Evolutionary conservation across 2,888 invertebrate genomes (phyloP).

Genomic region (Glomeris marginata): DNA sequence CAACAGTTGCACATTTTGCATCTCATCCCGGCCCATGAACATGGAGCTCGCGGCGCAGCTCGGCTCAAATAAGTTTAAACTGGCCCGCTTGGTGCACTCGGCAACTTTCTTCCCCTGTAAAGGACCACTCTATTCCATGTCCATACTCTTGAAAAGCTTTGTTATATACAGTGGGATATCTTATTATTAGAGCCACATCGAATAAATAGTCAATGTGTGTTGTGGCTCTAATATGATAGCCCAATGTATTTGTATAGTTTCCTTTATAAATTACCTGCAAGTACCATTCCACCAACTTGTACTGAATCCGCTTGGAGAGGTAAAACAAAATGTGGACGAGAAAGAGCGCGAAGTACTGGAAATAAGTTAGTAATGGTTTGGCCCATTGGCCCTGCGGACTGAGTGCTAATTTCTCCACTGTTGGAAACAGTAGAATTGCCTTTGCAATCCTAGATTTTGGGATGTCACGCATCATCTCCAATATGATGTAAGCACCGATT

Average conservation of each 20-base stretch:
- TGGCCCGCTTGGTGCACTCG: conserved; percentile 24
- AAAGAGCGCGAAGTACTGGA: conserved; percentile 26
- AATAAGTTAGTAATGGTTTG: conserved; percentile 42
- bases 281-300: conserved; percentile 24
- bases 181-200: too few relatives aligned
- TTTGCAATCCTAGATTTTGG: conserved; percentile 29
- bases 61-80: conserved; percentile 26
- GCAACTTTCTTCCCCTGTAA: conserved; percentile 17
- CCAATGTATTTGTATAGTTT: neutral
- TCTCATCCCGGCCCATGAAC: conserved; percentile 60
- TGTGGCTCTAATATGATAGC: too few relatives aligned
- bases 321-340: conserved; percentile 23
- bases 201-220: too few relatives aligned
- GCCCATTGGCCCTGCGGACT: conserved; percentile 56
- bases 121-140: too few relatives aligned
- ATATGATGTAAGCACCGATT: conserved; percentile 68
- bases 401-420: conserved; percentile 64
- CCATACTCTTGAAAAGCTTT: too few relatives aligned
- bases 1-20: conserved; percentile 52
- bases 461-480: conserved; percentile 48
- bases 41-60: conserved; percentile 27
- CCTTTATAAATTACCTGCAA: conserved; percentile 19
- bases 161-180: too few relatives aligned
- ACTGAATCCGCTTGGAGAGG: conserved; percentile 20
- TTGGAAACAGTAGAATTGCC: conserved; percentile 63